phyloP scores from a whole-genome alignment of 1,140 invertebrate species.

The Musca vetustissima region DNA sequence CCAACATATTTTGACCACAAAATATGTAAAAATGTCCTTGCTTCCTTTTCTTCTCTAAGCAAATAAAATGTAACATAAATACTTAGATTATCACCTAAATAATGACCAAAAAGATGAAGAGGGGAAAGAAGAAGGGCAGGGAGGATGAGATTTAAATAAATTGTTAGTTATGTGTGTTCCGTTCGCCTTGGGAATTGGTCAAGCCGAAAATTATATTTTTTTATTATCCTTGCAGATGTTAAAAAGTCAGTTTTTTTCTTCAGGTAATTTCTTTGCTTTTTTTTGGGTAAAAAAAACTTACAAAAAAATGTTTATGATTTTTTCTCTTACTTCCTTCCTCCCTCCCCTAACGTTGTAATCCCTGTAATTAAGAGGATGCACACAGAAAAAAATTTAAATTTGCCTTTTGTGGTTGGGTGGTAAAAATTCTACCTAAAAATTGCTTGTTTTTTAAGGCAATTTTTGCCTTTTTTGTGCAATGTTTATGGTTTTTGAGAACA shows the following conservation, averaged over 20 bases:
- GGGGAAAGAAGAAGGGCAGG: too few relatives aligned
- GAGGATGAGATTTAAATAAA: too few relatives aligned
- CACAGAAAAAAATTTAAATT: not conserved
- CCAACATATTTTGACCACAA: constrained; percentile 27
- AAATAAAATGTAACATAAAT: constrained; percentile 5
- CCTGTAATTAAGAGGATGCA: not conserved
- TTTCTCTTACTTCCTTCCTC: not conserved
- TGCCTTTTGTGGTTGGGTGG: too few relatives aligned
- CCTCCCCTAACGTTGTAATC: too few relatives aligned
- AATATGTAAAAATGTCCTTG: constrained; percentile 26
- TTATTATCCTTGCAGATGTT: constrained; percentile 6
- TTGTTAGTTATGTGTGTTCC: too few relatives aligned
- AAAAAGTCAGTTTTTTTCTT: constrained; percentile 3
- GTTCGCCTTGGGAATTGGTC: too few relatives aligned
- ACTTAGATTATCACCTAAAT: constrained; percentile 9
- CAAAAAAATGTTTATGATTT: not conserved
- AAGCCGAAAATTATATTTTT: not conserved
- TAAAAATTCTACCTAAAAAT: constrained; percentile 2
- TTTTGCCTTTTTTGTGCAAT: not conserved
- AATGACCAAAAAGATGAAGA: too few relatives aligned
- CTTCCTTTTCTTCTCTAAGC: too few relatives aligned
- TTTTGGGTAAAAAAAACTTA: not conserved
- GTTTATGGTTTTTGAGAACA: not conserved
- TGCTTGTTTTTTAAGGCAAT: not conserved
- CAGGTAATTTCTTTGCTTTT: too few relatives aligned